phyloP scores from a whole-genome alignment of 2,113 vertebrate species.

The Spermophilus dauricus region DNA sequence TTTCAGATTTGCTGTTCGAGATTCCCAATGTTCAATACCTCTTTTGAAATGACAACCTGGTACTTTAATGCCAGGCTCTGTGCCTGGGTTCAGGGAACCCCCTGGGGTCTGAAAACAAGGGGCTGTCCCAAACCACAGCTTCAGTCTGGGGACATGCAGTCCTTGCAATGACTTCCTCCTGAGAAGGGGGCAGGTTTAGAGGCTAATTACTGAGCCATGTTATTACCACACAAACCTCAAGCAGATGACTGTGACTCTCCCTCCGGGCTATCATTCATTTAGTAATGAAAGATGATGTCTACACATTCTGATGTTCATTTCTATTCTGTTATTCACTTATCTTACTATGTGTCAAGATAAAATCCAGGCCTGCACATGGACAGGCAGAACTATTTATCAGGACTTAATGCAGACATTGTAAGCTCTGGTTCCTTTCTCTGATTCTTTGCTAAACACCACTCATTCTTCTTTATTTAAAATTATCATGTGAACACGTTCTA shows the following conservation, averaged over 20 bases:
- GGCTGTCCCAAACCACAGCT: not conserved
- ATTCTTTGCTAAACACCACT: not conserved
- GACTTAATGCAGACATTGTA: not conserved
- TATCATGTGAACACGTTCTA: constrained; percentile 19
- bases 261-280: not conserved
- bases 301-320: not conserved
- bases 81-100: not conserved
- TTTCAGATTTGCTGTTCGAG: not conserved
- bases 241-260: not conserved
- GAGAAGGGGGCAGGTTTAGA: not conserved
- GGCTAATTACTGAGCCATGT: not conserved
- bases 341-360: not conserved
- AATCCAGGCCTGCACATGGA: not conserved
- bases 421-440: not conserved
- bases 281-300: not conserved
- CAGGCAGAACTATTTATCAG: not conserved
- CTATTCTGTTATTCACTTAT: not conserved
- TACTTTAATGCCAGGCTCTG: not conserved
- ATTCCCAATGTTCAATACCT: not conserved
- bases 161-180: not conserved
- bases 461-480: constrained; percentile 11
- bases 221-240: constrained; percentile 45
- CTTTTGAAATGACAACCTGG: not conserved
- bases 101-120: not conserved
- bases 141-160: not conserved